Conservation (phyloP, 2,113 vertebrate genomes). For the Pontoporia blainvillei region DNA sequence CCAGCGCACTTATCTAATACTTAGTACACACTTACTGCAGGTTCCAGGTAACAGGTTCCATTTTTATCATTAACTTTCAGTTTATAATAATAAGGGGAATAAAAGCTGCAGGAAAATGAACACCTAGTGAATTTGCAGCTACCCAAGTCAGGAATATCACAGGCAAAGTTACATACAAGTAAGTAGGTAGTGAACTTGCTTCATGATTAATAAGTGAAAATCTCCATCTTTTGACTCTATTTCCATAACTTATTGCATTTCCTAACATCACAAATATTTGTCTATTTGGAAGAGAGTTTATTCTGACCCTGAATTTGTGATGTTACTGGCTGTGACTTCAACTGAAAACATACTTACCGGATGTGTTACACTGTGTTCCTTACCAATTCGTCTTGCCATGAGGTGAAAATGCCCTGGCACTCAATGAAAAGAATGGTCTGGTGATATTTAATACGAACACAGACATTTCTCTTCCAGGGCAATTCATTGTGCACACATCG, state of each 20-base stretch:
- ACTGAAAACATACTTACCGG: neutral
- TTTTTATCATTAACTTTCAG: neutral
- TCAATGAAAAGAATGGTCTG: neutral
- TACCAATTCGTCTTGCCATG: neutral
- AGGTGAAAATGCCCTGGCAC: neutral
- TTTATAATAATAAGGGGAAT: neutral
- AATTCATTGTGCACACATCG: slow-evolving; percentile 13
- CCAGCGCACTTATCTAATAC: slow-evolving; percentile 51
- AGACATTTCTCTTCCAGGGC: neutral
- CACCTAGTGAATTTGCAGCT: neutral
- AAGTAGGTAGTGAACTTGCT: neutral
- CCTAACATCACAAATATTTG: neutral
- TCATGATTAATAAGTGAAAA: neutral
- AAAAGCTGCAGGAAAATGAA: neutral
- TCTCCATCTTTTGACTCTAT: neutral
- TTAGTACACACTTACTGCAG: slow-evolving; percentile 53
- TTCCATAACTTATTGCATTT: neutral
- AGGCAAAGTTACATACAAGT: neutral
- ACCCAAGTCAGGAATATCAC: neutral
- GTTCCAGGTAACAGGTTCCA: neutral
- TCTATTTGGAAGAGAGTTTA: neutral
- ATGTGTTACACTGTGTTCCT: neutral
- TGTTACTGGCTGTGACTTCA: neutral
- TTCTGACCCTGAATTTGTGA: neutral
- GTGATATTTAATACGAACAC: neutral